These are phyloP conservation scores for Oryzias celebensis DNA, from an alignment of 2,113 vertebrate species.

Conservation along the genomic window DNA sequence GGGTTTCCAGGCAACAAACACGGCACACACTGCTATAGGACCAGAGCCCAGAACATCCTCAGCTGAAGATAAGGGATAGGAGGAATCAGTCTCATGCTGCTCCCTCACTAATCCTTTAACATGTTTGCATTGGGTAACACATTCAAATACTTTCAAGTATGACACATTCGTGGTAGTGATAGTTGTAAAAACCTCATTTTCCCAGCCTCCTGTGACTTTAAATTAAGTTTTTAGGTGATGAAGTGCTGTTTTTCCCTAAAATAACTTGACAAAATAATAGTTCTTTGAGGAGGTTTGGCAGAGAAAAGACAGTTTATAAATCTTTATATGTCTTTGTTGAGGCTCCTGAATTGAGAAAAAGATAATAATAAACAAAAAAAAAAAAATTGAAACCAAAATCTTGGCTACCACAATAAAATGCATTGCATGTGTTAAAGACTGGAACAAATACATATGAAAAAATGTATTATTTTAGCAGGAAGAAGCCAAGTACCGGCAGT, in stretches of 20 bases:
- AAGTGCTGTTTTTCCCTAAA: constrained; percentile 32
- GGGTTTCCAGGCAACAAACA: constrained; percentile 55
- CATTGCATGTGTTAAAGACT: constrained; percentile 28
- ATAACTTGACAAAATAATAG: constrained; percentile 36
- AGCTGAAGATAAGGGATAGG: constrained; percentile 12
- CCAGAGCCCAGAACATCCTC: constrained; percentile 7
- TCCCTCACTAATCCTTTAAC: constrained; percentile 13
- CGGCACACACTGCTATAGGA: constrained; percentile 15
- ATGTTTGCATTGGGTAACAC: constrained; percentile 30
- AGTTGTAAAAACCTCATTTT: constrained; percentile 31
- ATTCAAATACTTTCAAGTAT: constrained; percentile 23
- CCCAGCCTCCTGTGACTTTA: constrained; percentile 32
- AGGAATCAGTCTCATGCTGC: constrained; percentile 3
- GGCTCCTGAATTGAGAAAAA: constrained; percentile 41
- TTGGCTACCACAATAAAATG: constrained; percentile 11
- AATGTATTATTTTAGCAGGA: not conserved
- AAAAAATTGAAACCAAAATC: constrained; percentile 34
- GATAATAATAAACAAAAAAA: constrained; percentile 6
- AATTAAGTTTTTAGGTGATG: constrained; percentile 28
- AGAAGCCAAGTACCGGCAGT: constrained; percentile 12
- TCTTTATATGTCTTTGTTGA: constrained; percentile 14
- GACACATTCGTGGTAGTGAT: constrained; percentile 43
- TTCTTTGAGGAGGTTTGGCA: constrained; percentile 41
- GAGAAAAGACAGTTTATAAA: constrained; percentile 23
- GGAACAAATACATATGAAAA: not conserved